Evolutionary conservation across 2,113 vertebrate genomes (phyloP).

Genomic region (Atrichornis clamosus): DNA sequence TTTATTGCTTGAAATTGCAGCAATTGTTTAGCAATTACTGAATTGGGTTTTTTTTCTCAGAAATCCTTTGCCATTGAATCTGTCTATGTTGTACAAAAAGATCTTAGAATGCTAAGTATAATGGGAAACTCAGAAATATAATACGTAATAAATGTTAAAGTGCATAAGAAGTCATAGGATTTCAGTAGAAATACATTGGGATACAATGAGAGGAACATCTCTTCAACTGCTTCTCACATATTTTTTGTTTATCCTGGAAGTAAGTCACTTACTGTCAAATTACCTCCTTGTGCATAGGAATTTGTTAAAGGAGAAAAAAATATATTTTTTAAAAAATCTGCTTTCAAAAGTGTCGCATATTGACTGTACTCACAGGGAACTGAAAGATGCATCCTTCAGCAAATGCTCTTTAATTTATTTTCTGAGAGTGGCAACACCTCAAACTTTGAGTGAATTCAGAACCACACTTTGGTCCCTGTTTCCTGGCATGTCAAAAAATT

Average conservation of each 20-base stretch:
- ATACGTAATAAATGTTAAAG: not conserved
- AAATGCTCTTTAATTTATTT: not conserved
- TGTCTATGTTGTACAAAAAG: not conserved
- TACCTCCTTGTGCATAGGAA: not conserved
- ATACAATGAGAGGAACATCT: not conserved
- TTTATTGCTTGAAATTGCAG: not conserved
- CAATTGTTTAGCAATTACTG: not conserved
- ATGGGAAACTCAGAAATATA: not conserved
- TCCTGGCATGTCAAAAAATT: not conserved
- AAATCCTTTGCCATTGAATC: not conserved
- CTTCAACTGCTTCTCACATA: not conserved
- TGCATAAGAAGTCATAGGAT: not conserved
- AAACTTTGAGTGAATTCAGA: not conserved
- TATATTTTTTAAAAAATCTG: not conserved
- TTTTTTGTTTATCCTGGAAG: not conserved
- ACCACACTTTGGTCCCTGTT: not conserved
- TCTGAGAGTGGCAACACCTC: not conserved
- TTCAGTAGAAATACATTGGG: not conserved
- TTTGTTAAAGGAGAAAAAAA: not conserved
- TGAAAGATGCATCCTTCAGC: not conserved
- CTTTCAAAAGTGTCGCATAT: not conserved
- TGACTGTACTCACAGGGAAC: not conserved
- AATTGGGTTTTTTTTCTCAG: not conserved
- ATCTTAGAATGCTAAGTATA: not conserved
- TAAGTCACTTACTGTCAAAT: not conserved